Base-by-base conservation (phyloP, 2,113 vertebrate species). In the Syngnathus floridae region DNA sequence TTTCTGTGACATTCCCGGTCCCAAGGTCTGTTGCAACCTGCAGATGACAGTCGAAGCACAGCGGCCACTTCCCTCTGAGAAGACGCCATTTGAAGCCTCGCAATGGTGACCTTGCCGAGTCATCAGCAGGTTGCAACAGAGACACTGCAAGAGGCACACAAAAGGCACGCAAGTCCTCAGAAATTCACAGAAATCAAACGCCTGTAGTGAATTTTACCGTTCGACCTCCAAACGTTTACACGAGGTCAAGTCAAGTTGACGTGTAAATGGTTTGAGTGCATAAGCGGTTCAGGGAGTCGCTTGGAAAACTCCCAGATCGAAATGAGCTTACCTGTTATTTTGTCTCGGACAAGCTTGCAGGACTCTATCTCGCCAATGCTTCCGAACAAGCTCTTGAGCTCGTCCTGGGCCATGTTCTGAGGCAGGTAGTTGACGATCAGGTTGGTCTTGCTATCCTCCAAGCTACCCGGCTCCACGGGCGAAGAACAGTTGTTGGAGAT, bases 361-460 rank as follows among this genome's bases (percentile, higher is more conserved):
- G 96, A 98, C 80, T 98, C 96, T 58, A 98, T 98, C 75, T 98
- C 96, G 43, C 96, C 96, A 77, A 96, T 96, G 88, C 95, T 98
- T 31, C 95, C 94, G 76, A 98, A 98, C 35, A 98, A 91, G 84
- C 96, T 98, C 88, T 97, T 98, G 45, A 98, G 90, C 54, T 98
- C 96, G 38, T 98, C 96, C 70, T 98, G 96, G 61, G 95, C 96
- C 96, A 98, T 98, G 82, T 94, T 98, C 88, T 98, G 96, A 70
- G 96, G 96, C 91, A 98, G 93, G 78, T 98, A 98, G 92, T 98
- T 98, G 76, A 98, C 96, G 85, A 98, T 98, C 89, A 99, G 90
- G 89, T 99, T 99, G 67, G 95, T 99, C 92, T 98, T 99, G 91
- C 95, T 97, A 88, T 98, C 96, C 87, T 99, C 95, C 71, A 94